These are phyloP conservation scores for Yoshiicerus persimilis DNA, from an alignment of 1,140 invertebrate genomes.

Conservation along the genomic window DNA sequence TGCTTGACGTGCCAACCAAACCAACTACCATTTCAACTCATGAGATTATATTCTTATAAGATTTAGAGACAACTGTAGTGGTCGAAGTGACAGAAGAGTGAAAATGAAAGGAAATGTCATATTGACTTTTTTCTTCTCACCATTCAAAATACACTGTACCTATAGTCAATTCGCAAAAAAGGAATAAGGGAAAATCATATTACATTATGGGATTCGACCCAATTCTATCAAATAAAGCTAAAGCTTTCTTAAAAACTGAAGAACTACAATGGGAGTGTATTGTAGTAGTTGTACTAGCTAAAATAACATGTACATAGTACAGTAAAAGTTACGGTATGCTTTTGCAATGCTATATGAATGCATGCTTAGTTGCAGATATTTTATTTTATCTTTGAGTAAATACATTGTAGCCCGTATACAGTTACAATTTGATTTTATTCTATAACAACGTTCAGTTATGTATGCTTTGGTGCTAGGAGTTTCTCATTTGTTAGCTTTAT, in stretches of 20 bases:
- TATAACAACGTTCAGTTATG: not conserved
- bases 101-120: slow-evolving; percentile 17
- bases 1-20: not conserved
- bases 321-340: not conserved
- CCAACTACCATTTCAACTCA: no score
- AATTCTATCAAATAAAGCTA: not conserved
- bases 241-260: not conserved
- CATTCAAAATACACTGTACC: not conserved
- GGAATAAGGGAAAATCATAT: not conserved
- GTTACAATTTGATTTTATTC: not conserved
- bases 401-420: not conserved
- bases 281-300: no score
- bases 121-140: not conserved
- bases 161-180: not conserved
- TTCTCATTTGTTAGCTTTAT: not conserved
- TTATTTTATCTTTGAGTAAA: not conserved
- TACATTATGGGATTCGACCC: not conserved
- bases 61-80: not conserved
- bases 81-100: not conserved
- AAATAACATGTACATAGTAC: not conserved
- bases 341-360: not conserved
- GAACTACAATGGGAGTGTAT: no score
- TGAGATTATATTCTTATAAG: slow-evolving; percentile 6
- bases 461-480: no score
- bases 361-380: not conserved